Conservation (phyloP, 2,113 vertebrate genomes). For the Nesoenas mayeri region DNA sequence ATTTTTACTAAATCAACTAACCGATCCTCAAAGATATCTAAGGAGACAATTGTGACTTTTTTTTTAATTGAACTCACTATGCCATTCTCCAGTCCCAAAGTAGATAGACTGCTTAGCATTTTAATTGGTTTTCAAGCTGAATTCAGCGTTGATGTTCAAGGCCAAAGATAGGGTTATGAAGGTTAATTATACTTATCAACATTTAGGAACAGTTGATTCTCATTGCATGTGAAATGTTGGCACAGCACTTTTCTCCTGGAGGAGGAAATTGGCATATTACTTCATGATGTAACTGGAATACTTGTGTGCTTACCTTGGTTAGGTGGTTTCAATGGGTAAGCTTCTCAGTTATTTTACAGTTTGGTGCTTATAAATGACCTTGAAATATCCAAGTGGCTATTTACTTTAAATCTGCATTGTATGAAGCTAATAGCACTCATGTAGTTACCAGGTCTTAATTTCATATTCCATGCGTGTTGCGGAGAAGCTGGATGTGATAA, state of each 20-base stretch:
- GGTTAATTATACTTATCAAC: conserved; percentile 43
- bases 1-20: background rate
- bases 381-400: background rate
- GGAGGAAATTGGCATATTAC: background rate
- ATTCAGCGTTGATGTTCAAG: conserved; percentile 17
- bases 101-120: conserved; percentile 39
- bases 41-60: background rate
- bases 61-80: background rate
- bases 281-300: background rate
- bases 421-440: background rate
- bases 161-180: conserved; percentile 12
- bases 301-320: background rate
- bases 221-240: background rate
- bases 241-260: background rate
- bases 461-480: background rate
- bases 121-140: conserved; percentile 51
- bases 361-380: background rate
- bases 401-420: background rate
- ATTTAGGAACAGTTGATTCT: background rate
- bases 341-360: background rate
- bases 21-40: background rate
- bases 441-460: background rate
- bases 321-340: background rate
- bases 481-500: background rate
- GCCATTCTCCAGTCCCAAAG: background rate